Base-by-base conservation (phyloP, 2,888 invertebrate genomes). In the Diabrotica balteata region DNA sequence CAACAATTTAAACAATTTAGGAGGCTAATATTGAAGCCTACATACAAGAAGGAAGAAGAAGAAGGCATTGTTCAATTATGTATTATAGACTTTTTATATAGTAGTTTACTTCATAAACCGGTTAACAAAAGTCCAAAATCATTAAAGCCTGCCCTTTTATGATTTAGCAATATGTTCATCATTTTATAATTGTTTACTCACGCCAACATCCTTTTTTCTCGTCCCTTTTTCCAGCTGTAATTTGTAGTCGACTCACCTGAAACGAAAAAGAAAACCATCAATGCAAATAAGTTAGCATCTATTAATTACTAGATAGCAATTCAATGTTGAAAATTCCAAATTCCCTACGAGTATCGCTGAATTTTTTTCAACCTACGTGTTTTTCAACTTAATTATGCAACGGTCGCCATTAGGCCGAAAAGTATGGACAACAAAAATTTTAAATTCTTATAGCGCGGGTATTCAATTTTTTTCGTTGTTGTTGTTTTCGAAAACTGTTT, bases 281-380 rank as follows among this genome's bases (percentile, higher is more conserved):
- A 57, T 60, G 50, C 45, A 66, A 63, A 63, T 63, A 59, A 63
- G 59, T 49, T 17, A 50, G 32, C 32, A 5, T 45, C 32, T 9
- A 55, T 63, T 63, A 47, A 61, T 68, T 54, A 61, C 44, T 68
- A 64, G 59, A 68, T 65, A 58, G 65, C 61, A n/a, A 62, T 66
- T 66, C 68, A 46, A 59, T 68, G 65, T 68, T 42, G 32, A 46
- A 17, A 62, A 57, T 66, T 62, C 45, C 44, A 49, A 61, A 61
- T 60, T 66, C 65, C 44, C 10, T 17, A 54, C 59, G 22, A 65
- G 44, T 11, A 49, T 59, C 50, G 9, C 2, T 51, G 22, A 43
- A 46, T 22, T 44, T 52, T 61, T 61, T 60, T 43, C 42, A 43
- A 10, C 44, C 52, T 44, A 44, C 10, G 55, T 57, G 55, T 63